phyloP scores from a whole-genome alignment of 2,113 vertebrate species.

The Podarcis cretensis region DNA sequence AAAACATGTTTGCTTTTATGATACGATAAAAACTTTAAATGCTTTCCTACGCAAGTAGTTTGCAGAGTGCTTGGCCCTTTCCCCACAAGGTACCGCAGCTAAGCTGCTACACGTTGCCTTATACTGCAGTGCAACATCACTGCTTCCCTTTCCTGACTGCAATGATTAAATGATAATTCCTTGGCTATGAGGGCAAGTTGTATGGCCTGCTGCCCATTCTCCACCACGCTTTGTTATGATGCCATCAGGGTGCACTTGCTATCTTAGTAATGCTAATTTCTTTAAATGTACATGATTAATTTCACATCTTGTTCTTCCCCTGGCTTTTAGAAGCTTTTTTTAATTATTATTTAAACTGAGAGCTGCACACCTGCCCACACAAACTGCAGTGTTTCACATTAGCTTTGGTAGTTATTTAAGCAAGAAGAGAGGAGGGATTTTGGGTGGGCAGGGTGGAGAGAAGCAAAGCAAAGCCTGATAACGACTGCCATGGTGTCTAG shows the following conservation, averaged over 20 bases:
- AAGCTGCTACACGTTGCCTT: not conserved
- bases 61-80: not conserved
- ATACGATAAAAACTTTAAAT: not conserved
- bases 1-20: not conserved
- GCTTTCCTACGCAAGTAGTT: not conserved
- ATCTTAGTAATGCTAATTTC: not conserved
- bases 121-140: too few relatives aligned
- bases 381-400: not conserved
- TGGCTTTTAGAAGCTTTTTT: not conserved
- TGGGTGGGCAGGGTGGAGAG: too few relatives aligned
- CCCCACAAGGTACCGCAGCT: not conserved
- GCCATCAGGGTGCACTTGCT: not conserved
- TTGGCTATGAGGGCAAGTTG: not conserved
- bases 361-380: too few relatives aligned
- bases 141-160: too few relatives aligned
- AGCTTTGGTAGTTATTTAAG: too few relatives aligned
- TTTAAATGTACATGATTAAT: not conserved
- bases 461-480: too few relatives aligned
- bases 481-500: too few relatives aligned
- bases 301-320: not conserved
- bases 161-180: not conserved
- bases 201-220: not conserved
- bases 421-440: too few relatives aligned
- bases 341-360: too few relatives aligned
- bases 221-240: not conserved